Conservation (phyloP, 1,140 invertebrate species). For the Chironomus striatipennis region DNA sequence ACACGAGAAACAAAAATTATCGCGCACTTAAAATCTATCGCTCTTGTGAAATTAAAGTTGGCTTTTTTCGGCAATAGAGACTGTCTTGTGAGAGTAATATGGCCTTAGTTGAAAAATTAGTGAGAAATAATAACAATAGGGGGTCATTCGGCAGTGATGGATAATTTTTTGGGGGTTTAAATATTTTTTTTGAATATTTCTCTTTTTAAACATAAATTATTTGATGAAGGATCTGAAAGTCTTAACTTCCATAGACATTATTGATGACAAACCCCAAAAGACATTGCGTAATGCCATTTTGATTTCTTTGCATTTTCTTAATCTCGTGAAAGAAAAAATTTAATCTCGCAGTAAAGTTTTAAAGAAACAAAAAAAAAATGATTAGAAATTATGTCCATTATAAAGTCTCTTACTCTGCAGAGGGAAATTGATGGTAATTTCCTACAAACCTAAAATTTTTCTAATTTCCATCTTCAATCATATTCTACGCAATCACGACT, state of each 20-base stretch:
- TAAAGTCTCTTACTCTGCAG: too few relatives aligned
- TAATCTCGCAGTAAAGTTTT: too few relatives aligned
- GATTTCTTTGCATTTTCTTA: not conserved
- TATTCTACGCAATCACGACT: too few relatives aligned
- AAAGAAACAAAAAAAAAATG: too few relatives aligned
- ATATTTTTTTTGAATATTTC: too few relatives aligned
- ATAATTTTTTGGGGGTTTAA: too few relatives aligned
- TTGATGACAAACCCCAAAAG: not conserved
- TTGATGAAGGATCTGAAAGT: too few relatives aligned
- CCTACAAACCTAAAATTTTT: not conserved
- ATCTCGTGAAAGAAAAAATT: not conserved
- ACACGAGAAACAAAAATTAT: slow-evolving; percentile 12
- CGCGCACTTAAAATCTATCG: slow-evolving; percentile 13
- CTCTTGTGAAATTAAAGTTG: not conserved
- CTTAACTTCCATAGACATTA: too few relatives aligned
- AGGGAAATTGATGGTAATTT: slow-evolving; percentile 11
- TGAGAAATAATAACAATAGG: not conserved
- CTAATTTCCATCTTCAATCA: not conserved
- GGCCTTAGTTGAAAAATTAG: too few relatives aligned
- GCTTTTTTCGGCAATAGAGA: not conserved
- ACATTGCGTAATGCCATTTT: not conserved
- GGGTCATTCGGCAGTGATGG: too few relatives aligned
- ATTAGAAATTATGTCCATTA: too few relatives aligned
- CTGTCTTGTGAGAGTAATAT: not conserved
- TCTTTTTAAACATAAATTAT: too few relatives aligned